A percentile compares a stretch with the other conserved stretches of the same genome.
Evolutionary conservation across 2,888 invertebrate genomes (phyloP).

Genomic region (Perdita meconis): DNA sequence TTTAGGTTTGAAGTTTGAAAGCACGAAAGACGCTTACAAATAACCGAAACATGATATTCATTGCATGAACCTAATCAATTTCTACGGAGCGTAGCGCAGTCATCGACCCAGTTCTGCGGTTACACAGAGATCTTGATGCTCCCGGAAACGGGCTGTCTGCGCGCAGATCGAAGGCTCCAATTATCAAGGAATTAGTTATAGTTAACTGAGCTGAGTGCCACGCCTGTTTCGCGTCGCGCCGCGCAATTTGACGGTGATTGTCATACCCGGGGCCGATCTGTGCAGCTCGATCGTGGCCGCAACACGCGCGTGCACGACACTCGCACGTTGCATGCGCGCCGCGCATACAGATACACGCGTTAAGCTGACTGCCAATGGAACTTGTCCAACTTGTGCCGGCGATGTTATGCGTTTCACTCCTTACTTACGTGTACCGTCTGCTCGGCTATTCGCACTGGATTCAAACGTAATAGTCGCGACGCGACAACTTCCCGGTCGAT

Average conservation of each 20-base stretch:
- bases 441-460: constrained; percentile 41
- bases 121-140: background rate
- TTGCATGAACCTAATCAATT: background rate
- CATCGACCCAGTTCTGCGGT: background rate
- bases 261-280: constrained; percentile 51
- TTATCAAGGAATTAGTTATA: constrained; percentile 70
- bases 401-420: constrained; percentile 29
- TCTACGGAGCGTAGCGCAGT: background rate
- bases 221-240: constrained; percentile 63
- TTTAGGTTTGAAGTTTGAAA: no score
- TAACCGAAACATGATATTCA: no score
- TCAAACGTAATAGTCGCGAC: constrained; percentile 47
- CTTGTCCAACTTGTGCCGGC: constrained; percentile 49
- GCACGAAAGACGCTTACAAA: no score
- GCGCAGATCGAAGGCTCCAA: constrained; percentile 44
- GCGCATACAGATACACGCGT: constrained; percentile 54
- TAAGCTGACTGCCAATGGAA: constrained; percentile 56
- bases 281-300: constrained; percentile 26
- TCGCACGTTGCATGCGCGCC: constrained; percentile 40
- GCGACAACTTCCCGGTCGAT: constrained; percentile 37
- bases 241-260: constrained; percentile 61
- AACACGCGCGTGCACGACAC: constrained; percentile 45
- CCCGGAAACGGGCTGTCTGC: constrained; percentile 13
- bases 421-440: constrained; percentile 45
- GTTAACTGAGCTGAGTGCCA: constrained; percentile 41